A percentile compares a stretch with the other conserved stretches of the same genome.
Conservation (phyloP, 2,113 vertebrate species). For the Megaceryle maxima region DNA sequence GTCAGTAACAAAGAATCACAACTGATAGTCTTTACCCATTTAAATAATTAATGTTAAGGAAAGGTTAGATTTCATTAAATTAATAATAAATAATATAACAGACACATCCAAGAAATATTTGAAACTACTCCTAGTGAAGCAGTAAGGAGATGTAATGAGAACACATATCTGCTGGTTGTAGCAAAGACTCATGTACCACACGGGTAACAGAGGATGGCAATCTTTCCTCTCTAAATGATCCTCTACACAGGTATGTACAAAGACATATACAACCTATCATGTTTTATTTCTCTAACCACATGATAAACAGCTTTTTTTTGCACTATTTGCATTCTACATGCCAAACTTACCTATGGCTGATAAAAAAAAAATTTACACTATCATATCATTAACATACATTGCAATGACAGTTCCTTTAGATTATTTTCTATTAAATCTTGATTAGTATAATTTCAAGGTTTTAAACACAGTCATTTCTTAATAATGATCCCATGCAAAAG, state of each 20-base stretch:
- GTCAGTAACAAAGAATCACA: background rate
- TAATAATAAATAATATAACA: background rate
- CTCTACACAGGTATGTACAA: background rate
- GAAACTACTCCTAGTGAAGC: background rate
- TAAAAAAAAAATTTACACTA: background rate
- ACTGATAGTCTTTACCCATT: background rate
- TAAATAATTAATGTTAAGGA: background rate
- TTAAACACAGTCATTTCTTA: background rate
- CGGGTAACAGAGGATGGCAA: background rate
- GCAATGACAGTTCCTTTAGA: background rate
- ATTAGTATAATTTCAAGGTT: background rate
- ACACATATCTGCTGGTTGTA: background rate
- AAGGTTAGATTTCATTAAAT: background rate
- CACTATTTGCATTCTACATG: background rate
- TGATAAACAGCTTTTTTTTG: background rate
- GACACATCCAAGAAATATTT: background rate
- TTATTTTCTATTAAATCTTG: background rate
- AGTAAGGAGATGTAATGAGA: background rate
- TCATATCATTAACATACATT: background rate
- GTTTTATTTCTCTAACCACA: background rate
- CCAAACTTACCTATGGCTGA: background rate
- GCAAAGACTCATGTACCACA: background rate
- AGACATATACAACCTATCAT: background rate
- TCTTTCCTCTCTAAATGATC: background rate
- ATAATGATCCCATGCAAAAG: background rate